phyloP scores from a whole-genome alignment of 2,113 vertebrate species.

The Thunnus thynnus region DNA sequence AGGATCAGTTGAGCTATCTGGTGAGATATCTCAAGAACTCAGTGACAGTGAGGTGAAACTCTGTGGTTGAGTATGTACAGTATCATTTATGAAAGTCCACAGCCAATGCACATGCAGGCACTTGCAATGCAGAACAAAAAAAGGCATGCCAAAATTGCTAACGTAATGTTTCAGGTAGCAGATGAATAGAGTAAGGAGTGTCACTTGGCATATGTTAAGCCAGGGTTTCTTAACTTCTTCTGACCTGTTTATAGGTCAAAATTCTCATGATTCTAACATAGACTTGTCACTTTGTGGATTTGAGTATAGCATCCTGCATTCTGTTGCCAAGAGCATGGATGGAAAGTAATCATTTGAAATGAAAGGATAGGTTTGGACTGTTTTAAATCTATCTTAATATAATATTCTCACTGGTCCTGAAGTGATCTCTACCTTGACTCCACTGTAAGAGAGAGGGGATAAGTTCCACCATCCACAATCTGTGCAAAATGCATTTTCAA shows the following conservation, averaged over 20 bases:
- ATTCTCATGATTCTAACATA: neutral
- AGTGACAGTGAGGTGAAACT: conserved; percentile 7
- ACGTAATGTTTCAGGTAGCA: neutral
- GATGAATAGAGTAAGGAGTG: neutral
- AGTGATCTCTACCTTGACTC: neutral
- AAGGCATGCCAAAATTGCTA: neutral
- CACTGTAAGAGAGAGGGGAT: neutral
- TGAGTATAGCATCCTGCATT: neutral
- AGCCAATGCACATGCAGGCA: conserved; percentile 22
- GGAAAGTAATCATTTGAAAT: neutral
- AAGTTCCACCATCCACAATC: neutral
- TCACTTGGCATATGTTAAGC: neutral
- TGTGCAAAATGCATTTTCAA: neutral
- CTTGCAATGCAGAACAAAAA: neutral
- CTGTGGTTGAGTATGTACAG: neutral
- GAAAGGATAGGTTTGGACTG: neutral
- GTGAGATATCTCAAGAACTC: conserved; percentile 6
- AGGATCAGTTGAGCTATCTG: conserved; percentile 20
- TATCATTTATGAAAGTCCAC: conserved; percentile 24
- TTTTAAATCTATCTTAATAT: neutral
- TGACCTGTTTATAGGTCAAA: neutral
- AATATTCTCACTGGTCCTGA: too few species aligned
- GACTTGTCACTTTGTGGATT: neutral
- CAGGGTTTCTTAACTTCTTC: neutral
- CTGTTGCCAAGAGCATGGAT: neutral